Conservation (phyloP, 2,113 vertebrate genomes). For the Ciconia stormi region DNA sequence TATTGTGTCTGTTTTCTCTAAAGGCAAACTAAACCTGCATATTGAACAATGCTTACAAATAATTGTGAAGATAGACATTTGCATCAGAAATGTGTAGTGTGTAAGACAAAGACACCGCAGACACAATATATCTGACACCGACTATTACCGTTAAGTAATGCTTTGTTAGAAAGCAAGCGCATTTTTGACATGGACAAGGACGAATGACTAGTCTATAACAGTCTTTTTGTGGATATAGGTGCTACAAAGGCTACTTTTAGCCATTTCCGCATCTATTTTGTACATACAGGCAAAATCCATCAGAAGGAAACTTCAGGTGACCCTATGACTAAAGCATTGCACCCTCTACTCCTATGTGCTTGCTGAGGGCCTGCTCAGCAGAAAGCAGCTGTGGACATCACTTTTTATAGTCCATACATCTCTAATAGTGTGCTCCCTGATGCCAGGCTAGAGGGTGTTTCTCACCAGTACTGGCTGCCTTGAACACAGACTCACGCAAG, state of each 20-base stretch:
- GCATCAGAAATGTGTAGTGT: background rate
- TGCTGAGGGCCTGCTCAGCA: background rate
- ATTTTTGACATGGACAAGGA: background rate
- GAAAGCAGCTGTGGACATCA: background rate
- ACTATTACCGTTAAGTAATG: background rate
- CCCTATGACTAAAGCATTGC: background rate
- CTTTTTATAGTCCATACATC: background rate
- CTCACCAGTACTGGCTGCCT: background rate
- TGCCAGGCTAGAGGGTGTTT: background rate
- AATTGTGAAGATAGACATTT: background rate
- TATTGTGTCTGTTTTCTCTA: background rate
- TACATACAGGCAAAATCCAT: background rate
- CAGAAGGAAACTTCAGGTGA: background rate
- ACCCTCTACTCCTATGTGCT: background rate
- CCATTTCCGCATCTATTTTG: background rate
- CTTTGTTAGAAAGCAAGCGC: background rate
- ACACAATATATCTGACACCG: background rate
- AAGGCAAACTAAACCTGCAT: background rate
- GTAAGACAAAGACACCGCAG: background rate
- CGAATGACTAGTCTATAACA: background rate
- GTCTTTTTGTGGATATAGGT: background rate
- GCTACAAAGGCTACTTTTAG: background rate
- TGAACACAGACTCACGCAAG: background rate
- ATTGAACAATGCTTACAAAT: background rate
- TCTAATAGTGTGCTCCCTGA: background rate